Base-by-base conservation (phyloP, 2,113 vertebrate species). In the Natator depressus region DNA sequence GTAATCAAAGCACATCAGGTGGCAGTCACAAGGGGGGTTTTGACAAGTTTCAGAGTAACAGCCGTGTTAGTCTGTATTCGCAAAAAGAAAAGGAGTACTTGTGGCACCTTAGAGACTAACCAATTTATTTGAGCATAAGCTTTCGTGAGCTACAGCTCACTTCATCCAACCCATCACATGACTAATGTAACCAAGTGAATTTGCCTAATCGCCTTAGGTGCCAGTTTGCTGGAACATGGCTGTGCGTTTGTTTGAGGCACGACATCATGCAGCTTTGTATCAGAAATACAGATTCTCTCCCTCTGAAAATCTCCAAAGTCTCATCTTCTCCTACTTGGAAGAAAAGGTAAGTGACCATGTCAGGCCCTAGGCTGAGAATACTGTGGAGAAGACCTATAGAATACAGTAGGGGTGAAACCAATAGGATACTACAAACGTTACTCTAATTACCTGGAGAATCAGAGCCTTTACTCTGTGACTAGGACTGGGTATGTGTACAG, bases 281-380 rank as follows among this genome's bases (percentile, higher is more conserved):
- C 98, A 98, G 89, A 98, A 97, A 86, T 99, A 98, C 95, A 97
- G 98, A 82, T 98, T 98, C 50, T 88, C 88, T 0, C 98, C 98
- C 0, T 98, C 98, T 22, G 84, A 97, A 17, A 96, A 97, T 53
- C 80, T 99, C 81, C 96, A 96, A 94, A 88, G 97, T 12, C 55
- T 97, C 24, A 97, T 99, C 94, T 91, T 99, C 38, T 35, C 96
- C 17, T 99, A 99, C 95, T 89, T 99, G 89, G 94, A 96, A 59
- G 96, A 98, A 76, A 99, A 98, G 98, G 99, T 99, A 95, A 95
- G 98, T 5, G 9, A 6, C 3, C 9, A 0, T 3, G 29, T 25
- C 17, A 10, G 38, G 16, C 27, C 35, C 19, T 53, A 53, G 6
- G 47, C 9, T 47, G 47, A 47, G 47, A 47, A 47, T 47, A 9